These are phyloP conservation scores for Mythimna ferrago DNA, from an alignment of 2,888 invertebrate genomes.

Conservation along the genomic window DNA sequence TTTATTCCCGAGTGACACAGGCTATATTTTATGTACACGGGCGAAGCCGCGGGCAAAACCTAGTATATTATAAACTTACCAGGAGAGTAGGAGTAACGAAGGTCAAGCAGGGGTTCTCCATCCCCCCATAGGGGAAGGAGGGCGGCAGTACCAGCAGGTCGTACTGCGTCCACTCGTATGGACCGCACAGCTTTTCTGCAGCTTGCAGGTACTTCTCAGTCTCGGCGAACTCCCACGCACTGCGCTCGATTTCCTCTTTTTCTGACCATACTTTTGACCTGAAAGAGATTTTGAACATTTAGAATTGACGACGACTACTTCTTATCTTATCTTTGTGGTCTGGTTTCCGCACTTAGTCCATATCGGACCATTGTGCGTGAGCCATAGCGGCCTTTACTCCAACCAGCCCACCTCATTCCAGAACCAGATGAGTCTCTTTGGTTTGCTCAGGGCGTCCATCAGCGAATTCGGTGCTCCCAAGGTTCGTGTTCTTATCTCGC, in stretches of 20 bases:
- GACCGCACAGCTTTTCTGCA: constrained; percentile 96
- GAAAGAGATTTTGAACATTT: constrained; percentile 26
- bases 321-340: too few species aligned
- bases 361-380: too few species aligned
- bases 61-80: constrained; percentile 83
- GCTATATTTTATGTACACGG: too few species aligned
- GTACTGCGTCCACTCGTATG: constrained; percentile 97
- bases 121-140: constrained; percentile 98
- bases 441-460: too few species aligned
- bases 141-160: constrained; percentile 97
- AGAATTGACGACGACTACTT: not conserved
- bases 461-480: too few species aligned
- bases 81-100: constrained; percentile 98
- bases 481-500: too few species aligned
- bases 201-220: constrained; percentile 95
- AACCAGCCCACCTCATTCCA: too few species aligned
- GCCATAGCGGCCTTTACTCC: too few species aligned
- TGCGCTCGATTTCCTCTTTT: constrained; percentile 94
- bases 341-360: too few species aligned
- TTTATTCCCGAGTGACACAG: too few species aligned
- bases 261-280: constrained; percentile 97
- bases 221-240: constrained; percentile 97
- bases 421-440: too few species aligned
- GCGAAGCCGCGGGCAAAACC: too few species aligned
- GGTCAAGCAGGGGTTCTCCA: constrained; percentile 99